phyloP scores from a whole-genome alignment of 2,888 invertebrate species.

The Noctua pronuba region DNA sequence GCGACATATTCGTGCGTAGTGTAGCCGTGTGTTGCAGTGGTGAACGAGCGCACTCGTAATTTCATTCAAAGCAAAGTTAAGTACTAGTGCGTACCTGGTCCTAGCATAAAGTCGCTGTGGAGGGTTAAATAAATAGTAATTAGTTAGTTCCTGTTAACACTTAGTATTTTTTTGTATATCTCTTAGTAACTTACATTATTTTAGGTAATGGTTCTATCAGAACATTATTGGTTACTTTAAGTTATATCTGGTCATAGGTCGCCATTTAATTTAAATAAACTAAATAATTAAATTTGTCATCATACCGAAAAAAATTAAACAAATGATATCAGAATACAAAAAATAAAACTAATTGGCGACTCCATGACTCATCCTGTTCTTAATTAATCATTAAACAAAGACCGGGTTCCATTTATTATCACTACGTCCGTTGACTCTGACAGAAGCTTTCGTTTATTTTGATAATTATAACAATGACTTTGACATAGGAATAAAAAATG shows the following conservation, averaged over 20 bases:
- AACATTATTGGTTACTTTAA: background rate
- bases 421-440: constrained; percentile 37
- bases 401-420: constrained; percentile 42
- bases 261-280: background rate
- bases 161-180: background rate
- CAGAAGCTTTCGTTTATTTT: constrained; percentile 47
- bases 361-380: constrained; percentile 41
- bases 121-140: background rate
- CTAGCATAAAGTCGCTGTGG: too few relatives aligned
- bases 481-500: constrained; percentile 5
- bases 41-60: background rate
- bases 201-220: background rate
- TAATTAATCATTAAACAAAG: constrained; percentile 58
- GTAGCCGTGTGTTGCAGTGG: background rate
- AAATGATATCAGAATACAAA: background rate
- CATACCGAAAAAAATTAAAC: background rate
- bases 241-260: background rate
- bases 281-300: background rate
- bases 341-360: constrained; percentile 13
- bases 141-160: background rate
- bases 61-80: background rate
- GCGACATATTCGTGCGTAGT: too few relatives aligned
- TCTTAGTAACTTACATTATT: background rate
- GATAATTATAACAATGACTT: constrained; percentile 21
- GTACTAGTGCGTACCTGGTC: too few relatives aligned